Evolutionary conservation across 2,888 invertebrate species (phyloP).

Genomic region (Tolmerus cingulatus): DNA sequence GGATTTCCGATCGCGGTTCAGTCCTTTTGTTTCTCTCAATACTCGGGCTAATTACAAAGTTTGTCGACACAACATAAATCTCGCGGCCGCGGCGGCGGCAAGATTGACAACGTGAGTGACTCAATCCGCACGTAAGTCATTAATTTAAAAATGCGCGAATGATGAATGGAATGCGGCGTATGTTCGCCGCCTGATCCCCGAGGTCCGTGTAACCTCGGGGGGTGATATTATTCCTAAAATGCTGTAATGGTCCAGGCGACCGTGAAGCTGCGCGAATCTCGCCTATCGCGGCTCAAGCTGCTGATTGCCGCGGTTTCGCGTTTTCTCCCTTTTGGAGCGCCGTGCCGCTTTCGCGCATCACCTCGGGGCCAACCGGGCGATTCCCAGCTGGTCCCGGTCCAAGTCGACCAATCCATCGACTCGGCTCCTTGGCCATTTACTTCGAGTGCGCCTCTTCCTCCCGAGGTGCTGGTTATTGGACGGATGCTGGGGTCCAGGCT

Average conservation of each 20-base stretch:
- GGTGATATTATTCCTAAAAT: conserved; percentile 26
- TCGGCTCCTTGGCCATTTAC: conserved; percentile 35
- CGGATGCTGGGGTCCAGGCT: conserved; percentile 8
- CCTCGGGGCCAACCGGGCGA: conserved; percentile 23
- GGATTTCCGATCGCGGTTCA: neutral
- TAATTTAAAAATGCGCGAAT: conserved; percentile 34
- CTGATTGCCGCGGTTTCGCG: conserved; percentile 12
- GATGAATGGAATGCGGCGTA: conserved; percentile 23
- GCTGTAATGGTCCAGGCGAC: conserved; percentile 3
- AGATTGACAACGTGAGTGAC: conserved; percentile 33
- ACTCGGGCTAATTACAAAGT: conserved; percentile 21
- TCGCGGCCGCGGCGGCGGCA: neutral
- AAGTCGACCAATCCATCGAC: conserved; percentile 32
- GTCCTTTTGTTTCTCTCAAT: conserved; percentile 2
- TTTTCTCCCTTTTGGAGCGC: neutral
- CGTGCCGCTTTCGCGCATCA: neutral
- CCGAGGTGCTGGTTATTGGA: conserved; percentile 22
- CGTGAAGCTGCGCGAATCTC: neutral
- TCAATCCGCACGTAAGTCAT: conserved; percentile 20
- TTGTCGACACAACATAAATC: conserved; percentile 37
- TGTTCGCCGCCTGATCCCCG: neutral
- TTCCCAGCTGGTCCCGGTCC: conserved; percentile 1
- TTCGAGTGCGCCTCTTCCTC: conserved; percentile 24
- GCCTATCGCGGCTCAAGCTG: conserved; percentile 14
- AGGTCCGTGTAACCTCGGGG: neutral